Conservation (phyloP, 2,888 invertebrate species). For the Lacanobia wlatinum region DNA sequence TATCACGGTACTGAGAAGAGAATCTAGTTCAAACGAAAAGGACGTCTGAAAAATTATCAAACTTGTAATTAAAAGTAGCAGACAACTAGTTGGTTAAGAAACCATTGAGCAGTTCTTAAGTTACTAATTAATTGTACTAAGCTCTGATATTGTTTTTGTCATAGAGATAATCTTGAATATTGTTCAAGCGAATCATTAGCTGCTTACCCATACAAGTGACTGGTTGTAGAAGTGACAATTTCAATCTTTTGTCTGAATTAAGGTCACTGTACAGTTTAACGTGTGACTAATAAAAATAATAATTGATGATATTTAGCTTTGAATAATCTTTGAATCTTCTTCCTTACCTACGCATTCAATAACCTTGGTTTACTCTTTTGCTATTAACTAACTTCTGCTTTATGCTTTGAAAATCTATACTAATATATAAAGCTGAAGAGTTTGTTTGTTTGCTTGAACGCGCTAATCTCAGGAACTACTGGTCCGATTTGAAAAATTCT, state of each 20-base stretch:
- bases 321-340: too few species aligned
- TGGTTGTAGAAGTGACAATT: background rate
- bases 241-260: conserved; percentile 29
- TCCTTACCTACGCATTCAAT: conserved; percentile 16
- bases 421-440: too few species aligned
- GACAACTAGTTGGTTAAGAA: background rate
- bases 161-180: conserved; percentile 22
- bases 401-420: conserved; percentile 19
- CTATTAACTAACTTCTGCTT: background rate
- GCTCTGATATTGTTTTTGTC: conserved; percentile 18
- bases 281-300: conserved; percentile 39
- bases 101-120: conserved; percentile 10
- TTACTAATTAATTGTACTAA: conserved; percentile 19
- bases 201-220: conserved; percentile 20
- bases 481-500: too few species aligned
- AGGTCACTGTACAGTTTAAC: conserved; percentile 48
- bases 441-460: too few species aligned
- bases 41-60: conserved; percentile 6
- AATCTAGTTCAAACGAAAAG: conserved; percentile 6
- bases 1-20: conserved; percentile 19
- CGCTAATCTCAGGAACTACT: too few species aligned
- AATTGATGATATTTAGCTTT: conserved; percentile 36
- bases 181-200: conserved; percentile 26
- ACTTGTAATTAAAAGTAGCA: conserved; percentile 23
- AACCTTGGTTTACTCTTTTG: conserved; percentile 20